phyloP scores from a whole-genome alignment of 2,797 vertebrate genomes.

The Cuniculus paca region DNA sequence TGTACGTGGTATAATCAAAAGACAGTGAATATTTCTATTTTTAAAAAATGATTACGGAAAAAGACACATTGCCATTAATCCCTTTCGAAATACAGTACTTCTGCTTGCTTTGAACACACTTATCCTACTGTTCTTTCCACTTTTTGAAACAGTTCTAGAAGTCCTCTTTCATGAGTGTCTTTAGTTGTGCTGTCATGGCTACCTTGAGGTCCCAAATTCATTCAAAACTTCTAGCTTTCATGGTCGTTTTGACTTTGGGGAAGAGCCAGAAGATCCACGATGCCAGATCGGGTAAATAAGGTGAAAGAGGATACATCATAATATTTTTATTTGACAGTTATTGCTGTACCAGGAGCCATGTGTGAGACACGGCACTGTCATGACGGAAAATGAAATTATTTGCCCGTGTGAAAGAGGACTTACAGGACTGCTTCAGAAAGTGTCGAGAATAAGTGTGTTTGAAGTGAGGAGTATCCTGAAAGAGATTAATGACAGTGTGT shows the following conservation, averaged over 20 bases:
- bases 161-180: background rate
- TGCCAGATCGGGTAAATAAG: background rate
- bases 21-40: background rate
- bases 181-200: background rate
- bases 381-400: background rate
- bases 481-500: background rate
- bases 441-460: background rate
- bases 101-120: background rate
- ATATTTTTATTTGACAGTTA: background rate
- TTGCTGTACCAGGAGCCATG: background rate
- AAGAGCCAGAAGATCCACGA: background rate
- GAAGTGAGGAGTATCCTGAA: background rate
- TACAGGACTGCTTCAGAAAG: background rate
- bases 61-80: background rate
- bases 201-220: background rate
- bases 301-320: background rate
- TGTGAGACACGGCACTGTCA: background rate
- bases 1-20: background rate
- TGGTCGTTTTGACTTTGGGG: background rate
- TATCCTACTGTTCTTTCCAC: background rate
- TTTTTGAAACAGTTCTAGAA: background rate
- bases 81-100: background rate
- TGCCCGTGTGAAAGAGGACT: background rate
- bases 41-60: background rate
- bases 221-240: background rate